Conservation (phyloP, 2,113 vertebrate genomes). For the Pterocles orientalis region DNA sequence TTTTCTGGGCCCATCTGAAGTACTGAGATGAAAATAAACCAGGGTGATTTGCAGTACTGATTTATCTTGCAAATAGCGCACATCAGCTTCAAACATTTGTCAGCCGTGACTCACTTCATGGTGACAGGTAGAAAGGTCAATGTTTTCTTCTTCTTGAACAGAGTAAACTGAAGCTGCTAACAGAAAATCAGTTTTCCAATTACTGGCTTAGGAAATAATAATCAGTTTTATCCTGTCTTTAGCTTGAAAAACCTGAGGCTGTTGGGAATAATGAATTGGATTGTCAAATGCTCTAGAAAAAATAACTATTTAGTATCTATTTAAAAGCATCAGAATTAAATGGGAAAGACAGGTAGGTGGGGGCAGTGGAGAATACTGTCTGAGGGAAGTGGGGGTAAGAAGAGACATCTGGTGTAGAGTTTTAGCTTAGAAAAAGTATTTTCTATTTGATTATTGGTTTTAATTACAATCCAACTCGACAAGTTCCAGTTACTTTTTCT, state of each 20-base stretch:
- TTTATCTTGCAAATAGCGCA: background rate
- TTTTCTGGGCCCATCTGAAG: background rate
- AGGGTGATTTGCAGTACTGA: background rate
- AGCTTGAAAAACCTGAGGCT: background rate
- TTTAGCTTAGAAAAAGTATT: background rate
- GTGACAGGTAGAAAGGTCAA: constrained; percentile 30
- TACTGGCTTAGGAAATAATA: background rate
- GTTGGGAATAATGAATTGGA: background rate
- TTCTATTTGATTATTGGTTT: background rate
- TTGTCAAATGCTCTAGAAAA: background rate
- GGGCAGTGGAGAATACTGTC: background rate
- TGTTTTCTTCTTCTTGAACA: background rate
- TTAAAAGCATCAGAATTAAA: background rate
- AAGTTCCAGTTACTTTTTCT: background rate
- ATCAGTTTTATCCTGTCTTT: background rate
- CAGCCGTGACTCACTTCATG: background rate
- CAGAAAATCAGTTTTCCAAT: constrained; percentile 13
- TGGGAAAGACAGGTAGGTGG: background rate
- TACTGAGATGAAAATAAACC: background rate
- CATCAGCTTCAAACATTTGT: background rate
- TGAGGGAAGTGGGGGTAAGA: background rate
- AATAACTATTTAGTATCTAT: background rate
- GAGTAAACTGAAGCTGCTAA: background rate
- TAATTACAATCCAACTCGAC: background rate
- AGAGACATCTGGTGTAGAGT: background rate